Evolutionary conservation across 2,797 vertebrate species (phyloP), one percentile per base, ranked within the genome.

Genomic region (Argyrosomus regius): DNA sequence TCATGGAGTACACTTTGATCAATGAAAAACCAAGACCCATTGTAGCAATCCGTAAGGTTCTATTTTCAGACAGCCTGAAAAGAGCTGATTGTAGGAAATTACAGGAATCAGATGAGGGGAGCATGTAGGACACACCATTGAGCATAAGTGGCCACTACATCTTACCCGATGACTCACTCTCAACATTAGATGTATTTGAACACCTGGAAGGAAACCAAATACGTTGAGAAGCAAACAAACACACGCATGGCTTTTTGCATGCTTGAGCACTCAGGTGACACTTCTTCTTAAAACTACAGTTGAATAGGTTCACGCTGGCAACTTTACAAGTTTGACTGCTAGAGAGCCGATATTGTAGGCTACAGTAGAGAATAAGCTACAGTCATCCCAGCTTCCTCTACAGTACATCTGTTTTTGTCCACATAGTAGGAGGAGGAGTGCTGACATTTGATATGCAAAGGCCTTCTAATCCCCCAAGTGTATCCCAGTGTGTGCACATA

Each of bases 391-490:
- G 60, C 68, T 75, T 72, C 26, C 24, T 75, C 64, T 58, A 46
- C 56, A 73, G 70, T 87, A 61, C 75, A 77, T 91, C 87, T 92
- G 85, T 91, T 91, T 92, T 77, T 53, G 81, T 90, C 75, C 73
- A 85, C 69, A 77, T 58, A 74, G 92, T 87, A 81, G 92, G 88
- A 93, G 90, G 87, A 90, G 77, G 80, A 88, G 82, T 75, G 6
- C 78, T 92, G 86, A 87, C 89, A 92, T 91, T 91, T 90, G 87
- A 91, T 90, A 90, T 88, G 88, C 86, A 90, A 92, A 91, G 78
- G 79, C 77, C 70, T 73, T 81, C 39, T 79, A 89, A 91, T 88
- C 89, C 89, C 87, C 57, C 28, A 58, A 84, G 75, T 82, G 74
- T 78, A 74, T 88, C 73, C 48, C 64, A 75, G 69, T 81, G 81